Percentiles rank a stretch among this genome's conserved stretches.
Conservation (phyloP, 2,113 vertebrate species). For the Raja brachyura region DNA sequence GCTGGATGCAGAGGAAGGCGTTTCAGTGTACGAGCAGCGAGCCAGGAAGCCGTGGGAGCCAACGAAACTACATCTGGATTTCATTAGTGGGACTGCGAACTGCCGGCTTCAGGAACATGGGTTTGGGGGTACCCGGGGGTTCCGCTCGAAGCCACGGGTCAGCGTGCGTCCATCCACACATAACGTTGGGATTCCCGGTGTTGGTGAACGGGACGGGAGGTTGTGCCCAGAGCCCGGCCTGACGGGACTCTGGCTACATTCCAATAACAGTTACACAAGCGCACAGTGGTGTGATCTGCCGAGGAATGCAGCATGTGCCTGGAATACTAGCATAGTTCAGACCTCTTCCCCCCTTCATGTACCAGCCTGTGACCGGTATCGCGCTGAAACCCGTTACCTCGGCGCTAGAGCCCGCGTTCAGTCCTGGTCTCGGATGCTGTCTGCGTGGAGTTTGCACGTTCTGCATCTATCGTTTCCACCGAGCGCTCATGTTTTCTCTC, state of each 20-base stretch:
- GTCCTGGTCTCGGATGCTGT: no score
- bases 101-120: neutral
- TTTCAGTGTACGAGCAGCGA: neutral
- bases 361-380: neutral
- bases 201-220: neutral
- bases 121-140: neutral
- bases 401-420: no score
- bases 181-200: neutral
- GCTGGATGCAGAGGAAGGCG: neutral
- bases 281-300: neutral
- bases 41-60: constrained; percentile 33
- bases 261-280: neutral
- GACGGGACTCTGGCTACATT: neutral
- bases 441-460: no score
- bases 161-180: neutral
- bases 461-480: no score
- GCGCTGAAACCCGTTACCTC: no score
- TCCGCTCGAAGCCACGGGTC: neutral
- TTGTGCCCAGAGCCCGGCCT: neutral
- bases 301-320: neutral
- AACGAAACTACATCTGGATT: constrained; percentile 29
- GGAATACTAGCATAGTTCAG: neutral
- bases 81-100: neutral
- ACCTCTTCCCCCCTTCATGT: neutral
- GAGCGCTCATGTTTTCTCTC: no score